Evolutionary conservation across 2,113 vertebrate species (phyloP).

Genomic region (Sinocyclocheilus anshuiensis): DNA sequence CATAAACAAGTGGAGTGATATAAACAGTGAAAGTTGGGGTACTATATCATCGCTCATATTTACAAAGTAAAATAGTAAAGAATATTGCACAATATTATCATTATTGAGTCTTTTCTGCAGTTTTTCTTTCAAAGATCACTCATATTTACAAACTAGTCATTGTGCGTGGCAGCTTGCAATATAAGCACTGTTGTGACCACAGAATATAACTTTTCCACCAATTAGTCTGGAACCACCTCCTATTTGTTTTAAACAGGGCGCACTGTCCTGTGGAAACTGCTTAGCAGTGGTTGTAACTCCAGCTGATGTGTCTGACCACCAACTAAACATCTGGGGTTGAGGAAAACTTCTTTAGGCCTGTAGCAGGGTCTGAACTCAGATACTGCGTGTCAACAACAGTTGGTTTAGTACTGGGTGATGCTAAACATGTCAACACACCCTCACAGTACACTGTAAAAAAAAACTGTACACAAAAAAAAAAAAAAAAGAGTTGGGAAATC

Average conservation of each 20-base stretch:
- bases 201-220: not conserved
- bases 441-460: not conserved
- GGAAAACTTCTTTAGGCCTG: not conserved
- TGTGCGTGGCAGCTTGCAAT: not conserved
- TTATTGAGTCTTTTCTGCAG: not conserved
- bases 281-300: conserved; percentile 25
- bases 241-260: not conserved
- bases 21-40: not conserved
- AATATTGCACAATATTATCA: not conserved
- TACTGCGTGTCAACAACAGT: conserved; percentile 18
- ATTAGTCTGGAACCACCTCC: conserved; percentile 24
- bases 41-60: not conserved
- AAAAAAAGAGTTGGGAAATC: not conserved
- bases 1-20: not conserved
- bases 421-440: conserved; percentile 7
- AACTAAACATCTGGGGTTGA: conserved; percentile 33
- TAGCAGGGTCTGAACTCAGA: conserved; percentile 14
- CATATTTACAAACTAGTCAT: conserved; percentile 10
- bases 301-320: conserved; percentile 40
- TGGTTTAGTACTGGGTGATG: not conserved
- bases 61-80: not conserved
- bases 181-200: not conserved
- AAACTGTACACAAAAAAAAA: no score
- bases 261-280: conserved; percentile 17
- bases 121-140: not conserved